phyloP scores from a whole-genome alignment of 2,113 vertebrate species.

The Amphiprion ocellaris region DNA sequence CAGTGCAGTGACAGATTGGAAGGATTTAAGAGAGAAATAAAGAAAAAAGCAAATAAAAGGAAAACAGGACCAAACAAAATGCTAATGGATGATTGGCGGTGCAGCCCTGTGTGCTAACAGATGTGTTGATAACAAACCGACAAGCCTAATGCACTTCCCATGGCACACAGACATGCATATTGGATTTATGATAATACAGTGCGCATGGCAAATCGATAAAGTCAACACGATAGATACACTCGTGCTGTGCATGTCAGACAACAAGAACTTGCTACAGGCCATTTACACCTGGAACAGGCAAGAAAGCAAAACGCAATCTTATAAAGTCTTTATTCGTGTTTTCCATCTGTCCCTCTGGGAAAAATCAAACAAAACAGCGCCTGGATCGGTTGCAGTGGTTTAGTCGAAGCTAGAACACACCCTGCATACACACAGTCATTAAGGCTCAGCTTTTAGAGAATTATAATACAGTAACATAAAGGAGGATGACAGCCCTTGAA shows the following conservation, averaged over 20 bases:
- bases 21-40: not conserved
- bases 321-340: not conserved
- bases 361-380: not conserved
- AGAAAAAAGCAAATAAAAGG: not conserved
- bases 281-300: conserved; percentile 14
- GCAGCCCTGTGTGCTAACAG: conserved; percentile 21
- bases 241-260: conserved; percentile 14
- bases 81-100: not conserved
- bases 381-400: conserved; percentile 3
- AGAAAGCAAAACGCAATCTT: not conserved
- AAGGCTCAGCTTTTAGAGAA: not conserved
- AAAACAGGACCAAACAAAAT: conserved; percentile 2
- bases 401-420: not conserved
- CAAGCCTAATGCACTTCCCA: conserved; percentile 51
- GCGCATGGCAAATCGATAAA: conserved; percentile 57
- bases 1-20: not conserved
- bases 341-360: not conserved
- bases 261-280: conserved; percentile 1
- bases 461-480: not conserved
- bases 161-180: conserved; percentile 48
- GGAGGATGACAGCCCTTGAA: not conserved
- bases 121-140: conserved; percentile 45
- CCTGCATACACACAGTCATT: not conserved
- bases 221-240: conserved; percentile 41
- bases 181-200: conserved; percentile 67